phyloP scores from a whole-genome alignment of 2,113 vertebrate genomes.

The Oreochromis niloticus region DNA sequence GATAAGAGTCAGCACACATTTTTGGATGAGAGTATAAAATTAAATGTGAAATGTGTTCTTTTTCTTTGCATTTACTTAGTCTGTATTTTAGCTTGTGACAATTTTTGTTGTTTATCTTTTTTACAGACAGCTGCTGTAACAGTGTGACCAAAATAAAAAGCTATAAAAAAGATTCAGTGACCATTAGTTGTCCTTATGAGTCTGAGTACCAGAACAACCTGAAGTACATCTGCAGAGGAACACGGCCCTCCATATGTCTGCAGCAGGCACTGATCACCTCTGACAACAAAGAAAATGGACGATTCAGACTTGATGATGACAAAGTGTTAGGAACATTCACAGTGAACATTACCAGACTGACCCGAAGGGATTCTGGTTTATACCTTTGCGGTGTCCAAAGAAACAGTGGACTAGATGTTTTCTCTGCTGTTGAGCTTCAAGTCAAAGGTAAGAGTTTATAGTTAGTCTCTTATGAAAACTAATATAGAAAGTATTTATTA shows the following conservation, averaged over 20 bases:
- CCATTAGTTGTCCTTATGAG: background rate
- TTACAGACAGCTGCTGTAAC: conserved; percentile 35
- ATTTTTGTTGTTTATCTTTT: fast-evolving
- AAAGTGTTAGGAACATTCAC: fast-evolving
- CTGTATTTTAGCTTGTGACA: background rate
- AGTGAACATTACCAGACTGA: background rate
- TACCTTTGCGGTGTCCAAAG: conserved; percentile 19
- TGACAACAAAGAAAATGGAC: background rate
- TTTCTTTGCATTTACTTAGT: background rate
- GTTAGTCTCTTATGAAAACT: background rate
- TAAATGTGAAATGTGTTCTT: background rate
- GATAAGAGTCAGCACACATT: background rate
- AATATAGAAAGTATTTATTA: background rate
- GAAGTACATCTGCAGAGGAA: conserved; percentile 46
- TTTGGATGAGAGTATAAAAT: background rate
- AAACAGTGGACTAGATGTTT: background rate
- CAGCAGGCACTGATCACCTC: background rate
- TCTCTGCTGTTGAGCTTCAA: conserved; percentile 26
- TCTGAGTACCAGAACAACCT: background rate
- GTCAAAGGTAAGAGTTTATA: conserved; percentile 19
- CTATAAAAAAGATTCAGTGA: background rate
- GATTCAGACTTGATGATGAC: background rate
- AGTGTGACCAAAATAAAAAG: background rate
- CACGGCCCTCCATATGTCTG: conserved; percentile 6
- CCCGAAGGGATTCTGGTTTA: background rate